phyloP scores from a whole-genome alignment of 1,140 invertebrate genomes.

The Sitodiplosis mosellana region DNA sequence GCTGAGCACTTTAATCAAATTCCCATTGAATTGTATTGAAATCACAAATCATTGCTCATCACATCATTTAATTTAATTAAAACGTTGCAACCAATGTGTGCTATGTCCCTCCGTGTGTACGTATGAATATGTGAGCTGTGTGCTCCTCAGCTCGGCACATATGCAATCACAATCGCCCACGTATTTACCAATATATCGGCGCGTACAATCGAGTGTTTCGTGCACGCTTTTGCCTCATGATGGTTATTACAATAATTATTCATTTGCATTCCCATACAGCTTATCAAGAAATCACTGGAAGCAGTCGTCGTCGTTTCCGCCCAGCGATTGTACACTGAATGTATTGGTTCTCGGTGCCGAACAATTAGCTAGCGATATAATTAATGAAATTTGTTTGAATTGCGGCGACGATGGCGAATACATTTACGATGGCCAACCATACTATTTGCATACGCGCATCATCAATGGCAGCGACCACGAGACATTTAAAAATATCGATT shows the following conservation, averaged over 20 bases:
- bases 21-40: too few species aligned
- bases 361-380: conserved; percentile 58
- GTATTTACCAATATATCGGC: too few species aligned
- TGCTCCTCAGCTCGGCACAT: too few species aligned
- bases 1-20: too few species aligned
- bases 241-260: not conserved
- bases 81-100: too few species aligned
- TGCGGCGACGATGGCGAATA: conserved; percentile 64
- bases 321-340: conserved; percentile 48
- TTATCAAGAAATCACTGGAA: conserved; percentile 34
- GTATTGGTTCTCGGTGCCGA: conserved; percentile 56
- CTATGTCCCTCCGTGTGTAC: too few species aligned
- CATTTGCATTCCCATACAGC: conserved; percentile 3
- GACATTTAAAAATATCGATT: conserved; percentile 24
- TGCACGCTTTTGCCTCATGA: too few species aligned
- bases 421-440: conserved; percentile 63
- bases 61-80: too few species aligned
- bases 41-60: too few species aligned
- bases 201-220: too few species aligned
- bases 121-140: too few species aligned
- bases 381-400: conserved; percentile 43
- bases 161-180: too few species aligned
- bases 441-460: conserved; percentile 66
- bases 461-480: conserved; percentile 63
- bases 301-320: conserved; percentile 34